Conservation (phyloP, 1,140 invertebrate genomes). For the Brachionus rubens region DNA sequence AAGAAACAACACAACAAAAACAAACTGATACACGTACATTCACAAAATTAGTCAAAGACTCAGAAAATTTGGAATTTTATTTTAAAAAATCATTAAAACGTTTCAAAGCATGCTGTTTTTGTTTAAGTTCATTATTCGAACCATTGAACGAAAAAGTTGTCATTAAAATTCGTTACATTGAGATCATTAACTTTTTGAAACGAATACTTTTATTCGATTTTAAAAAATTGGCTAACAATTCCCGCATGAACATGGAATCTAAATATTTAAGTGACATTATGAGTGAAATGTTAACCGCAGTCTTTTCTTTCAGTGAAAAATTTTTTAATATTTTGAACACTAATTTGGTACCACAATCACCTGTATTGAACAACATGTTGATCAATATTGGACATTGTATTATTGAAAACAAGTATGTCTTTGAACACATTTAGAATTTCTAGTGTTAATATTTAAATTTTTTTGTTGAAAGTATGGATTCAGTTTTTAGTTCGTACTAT, state of each 20-base stretch:
- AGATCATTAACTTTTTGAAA: constrained; percentile 6
- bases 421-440: not conserved
- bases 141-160: not conserved
- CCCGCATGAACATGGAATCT: not conserved
- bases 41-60: not conserved
- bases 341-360: not conserved
- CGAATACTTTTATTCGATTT: constrained; percentile 21
- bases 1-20: not conserved
- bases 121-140: not conserved
- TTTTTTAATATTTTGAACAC: constrained; percentile 30
- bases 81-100: constrained; percentile 19
- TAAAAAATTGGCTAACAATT: constrained; percentile 7
- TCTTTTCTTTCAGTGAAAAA: not conserved
- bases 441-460: not conserved
- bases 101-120: not conserved
- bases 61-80: constrained; percentile 29
- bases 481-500: not conserved
- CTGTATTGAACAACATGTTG: constrained; percentile 8
- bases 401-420: not conserved
- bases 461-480: not conserved
- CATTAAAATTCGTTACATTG: not conserved
- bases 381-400: constrained; percentile 8
- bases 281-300: not conserved
- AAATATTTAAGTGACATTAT: constrained; percentile 1
- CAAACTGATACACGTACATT: not conserved